Evolutionary conservation across 2,888 invertebrate species (phyloP), one percentile per base, ranked within the genome.

Genomic region (Ophion slaviceki): DNA sequence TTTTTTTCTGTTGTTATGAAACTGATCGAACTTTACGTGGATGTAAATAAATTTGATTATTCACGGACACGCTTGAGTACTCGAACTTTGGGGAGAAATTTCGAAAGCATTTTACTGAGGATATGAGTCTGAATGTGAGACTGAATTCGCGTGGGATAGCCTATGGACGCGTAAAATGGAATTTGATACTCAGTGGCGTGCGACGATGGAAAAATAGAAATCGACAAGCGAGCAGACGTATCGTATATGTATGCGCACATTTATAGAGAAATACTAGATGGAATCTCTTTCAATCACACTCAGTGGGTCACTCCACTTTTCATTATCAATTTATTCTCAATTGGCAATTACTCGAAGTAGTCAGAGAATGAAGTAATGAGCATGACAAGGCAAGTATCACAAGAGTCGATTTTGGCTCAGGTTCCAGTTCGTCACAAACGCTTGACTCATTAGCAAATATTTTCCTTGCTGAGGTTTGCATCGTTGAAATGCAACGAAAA

Each of bases 251-350:
- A 47, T 36, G 17, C 17, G 14, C 20, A 24, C 6, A 45, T 47
- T 11, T 28, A 47, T 70, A 14, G 24, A 17, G n/a, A 70, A 24
- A 11, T 11, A 66, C 62, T 20, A 53, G 20, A 53, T 47, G 47
- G 70, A 70, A 20, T 70, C 71, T 36, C 57, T 32, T 71, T 57
- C 20, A 28, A 32, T 32, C 8, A 36, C 14, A 57, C 53, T 71
- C 71, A 32, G 71, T 71, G 24, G 28, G 71, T 57, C 71, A 57
- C 57, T 53, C 71, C 11, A 71, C 53, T 57, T 71, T 71, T 71
- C 32, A 7, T 40, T 40, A 40, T 40, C 40, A 40, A 40, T 47
- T 71, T 71, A 24, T 17, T 24, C 28, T 57, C 71, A 71, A 71
- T 24, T 71, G 71, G 53, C 71, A 71, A 71, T 71, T 71, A 71